Evolutionary conservation across 2,797 vertebrate species (phyloP), one percentile per base, ranked within the genome.

Genomic region (Tragopan temminckii): DNA sequence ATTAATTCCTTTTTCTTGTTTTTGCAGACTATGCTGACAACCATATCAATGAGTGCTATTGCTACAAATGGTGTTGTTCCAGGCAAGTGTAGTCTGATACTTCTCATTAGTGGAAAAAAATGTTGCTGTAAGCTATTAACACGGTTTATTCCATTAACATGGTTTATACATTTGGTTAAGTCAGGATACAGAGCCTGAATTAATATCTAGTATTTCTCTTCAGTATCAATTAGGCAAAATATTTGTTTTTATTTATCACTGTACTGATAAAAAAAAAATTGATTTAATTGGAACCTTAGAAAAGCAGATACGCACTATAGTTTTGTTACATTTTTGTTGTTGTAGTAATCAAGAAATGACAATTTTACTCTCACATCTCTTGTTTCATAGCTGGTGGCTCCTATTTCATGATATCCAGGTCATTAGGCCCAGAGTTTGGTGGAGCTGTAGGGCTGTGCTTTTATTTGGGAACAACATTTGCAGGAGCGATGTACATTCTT

Each of bases 31-130:
- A 98, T 99, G 98, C 98, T 99, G 94, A 99, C 99, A 31, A 99
- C 99, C 93, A 99, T 99, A 98, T 99, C 99, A 55, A 99, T 99
- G 99, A 99, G 99, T 80, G 99, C 99, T 89, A 99, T 99, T 69
- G 99, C 99, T 74, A 99, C 99, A 33, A 99, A 99, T 13, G 99
- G 99, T 40, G 99, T 99, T 63, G 99, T 99, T 94, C 99, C 99
- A 98, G 99, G 99, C 99, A 98, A 97, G 87, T 66, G 43, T 50
- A 18, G 16, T 48, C 61, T 45, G 29, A 8, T 76, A 58, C 21
- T 52, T 67, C 36, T 90, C 5, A 13, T 19, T 48, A 84, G 9
- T 81, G 21, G 77, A 17, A 84, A 72, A n/a, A 31, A 40, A 48
- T 70, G 7, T 68, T 78, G 2, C 42, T 76, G 0, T 46, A 72